Conservation (phyloP, 2,113 vertebrate genomes). For the Fulica atra region DNA sequence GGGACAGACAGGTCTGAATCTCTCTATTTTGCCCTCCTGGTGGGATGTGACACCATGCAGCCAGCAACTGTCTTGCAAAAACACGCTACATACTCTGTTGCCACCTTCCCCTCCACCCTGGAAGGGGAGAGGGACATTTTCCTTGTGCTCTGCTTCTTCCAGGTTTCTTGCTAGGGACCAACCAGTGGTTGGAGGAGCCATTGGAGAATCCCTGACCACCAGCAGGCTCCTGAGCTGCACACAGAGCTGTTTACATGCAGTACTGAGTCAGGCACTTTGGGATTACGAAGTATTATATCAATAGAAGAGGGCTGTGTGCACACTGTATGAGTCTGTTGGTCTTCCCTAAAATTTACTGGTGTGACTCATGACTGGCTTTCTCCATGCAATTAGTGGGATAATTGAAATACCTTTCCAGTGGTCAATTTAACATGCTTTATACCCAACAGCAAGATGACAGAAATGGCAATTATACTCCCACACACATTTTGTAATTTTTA, state of each 20-base stretch:
- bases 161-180: not conserved
- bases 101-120: not conserved
- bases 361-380: conserved; percentile 46
- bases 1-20: too few relatives aligned
- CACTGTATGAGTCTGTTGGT: conserved; percentile 42
- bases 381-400: conserved; percentile 1
- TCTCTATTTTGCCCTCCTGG: too few relatives aligned
- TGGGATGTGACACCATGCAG: too few relatives aligned
- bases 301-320: conserved; percentile 40
- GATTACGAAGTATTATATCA: conserved; percentile 25
- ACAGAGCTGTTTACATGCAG: accelerated
- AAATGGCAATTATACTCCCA: conserved; percentile 35
- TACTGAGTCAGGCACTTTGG: not conserved
- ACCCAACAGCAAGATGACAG: not conserved
- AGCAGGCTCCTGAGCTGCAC: not conserved
- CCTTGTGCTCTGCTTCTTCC: not conserved
- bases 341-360: conserved; percentile 52
- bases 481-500: not conserved
- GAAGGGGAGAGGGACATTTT: accelerated
- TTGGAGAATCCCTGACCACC: not conserved
- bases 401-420: conserved; percentile 44
- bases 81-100: accelerated
- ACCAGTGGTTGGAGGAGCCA: not conserved
- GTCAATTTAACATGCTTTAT: conserved; percentile 43
- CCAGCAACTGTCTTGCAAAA: not conserved